Evolutionary conservation across 2,797 vertebrate species (phyloP), one percentile per base, ranked within the genome.

Genomic region (Neomorphus geoffroyi): DNA sequence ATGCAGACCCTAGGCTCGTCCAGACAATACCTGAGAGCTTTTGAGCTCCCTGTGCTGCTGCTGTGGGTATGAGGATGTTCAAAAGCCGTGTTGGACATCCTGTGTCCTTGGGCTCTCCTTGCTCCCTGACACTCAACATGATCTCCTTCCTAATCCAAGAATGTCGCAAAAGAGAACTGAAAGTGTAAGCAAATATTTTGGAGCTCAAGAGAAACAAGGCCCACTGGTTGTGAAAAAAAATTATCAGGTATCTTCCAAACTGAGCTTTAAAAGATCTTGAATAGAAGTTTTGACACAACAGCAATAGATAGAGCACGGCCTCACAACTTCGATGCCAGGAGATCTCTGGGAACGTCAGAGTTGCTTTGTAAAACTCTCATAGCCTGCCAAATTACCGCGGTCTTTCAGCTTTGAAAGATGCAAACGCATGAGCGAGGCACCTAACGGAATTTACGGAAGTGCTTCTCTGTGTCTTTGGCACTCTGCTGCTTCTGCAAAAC

Each of bases 271-370:
- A 65, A 65, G 50, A 22, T n/a, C 33, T 54, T 11, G 56, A 75
- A 48, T 62, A n/a, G 21, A 70, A 32, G n/a, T 80, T 94, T 90
- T 66, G 86, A 58, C 17, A 28, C 15, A 46, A 22, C 1, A 46
- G 35, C 22, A 74, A 56, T 45, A 35, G 57, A 11, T 70, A 28
- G 11, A 50, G 17, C 24, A 22, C 24, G 46, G 46, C 21, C 46
- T 48, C 7, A 30, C 3, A 27, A 0, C 45, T 33, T 54, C 39
- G 57, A 26, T 58, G 9, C 30, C 0, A 0, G 13, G 65, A 53
- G 28, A 43, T 53, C 80, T 62, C 82, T 53, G 32, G 51, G 66
- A 48, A 32, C 12, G 32, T 53, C n/a, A 69, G 50, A 72, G 54
- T 11, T 28, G 16, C 46, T 70, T 13, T n/a, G 46, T 32, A 48